Conservation (phyloP, 2,888 invertebrate species). For the Acleris emargana region DNA sequence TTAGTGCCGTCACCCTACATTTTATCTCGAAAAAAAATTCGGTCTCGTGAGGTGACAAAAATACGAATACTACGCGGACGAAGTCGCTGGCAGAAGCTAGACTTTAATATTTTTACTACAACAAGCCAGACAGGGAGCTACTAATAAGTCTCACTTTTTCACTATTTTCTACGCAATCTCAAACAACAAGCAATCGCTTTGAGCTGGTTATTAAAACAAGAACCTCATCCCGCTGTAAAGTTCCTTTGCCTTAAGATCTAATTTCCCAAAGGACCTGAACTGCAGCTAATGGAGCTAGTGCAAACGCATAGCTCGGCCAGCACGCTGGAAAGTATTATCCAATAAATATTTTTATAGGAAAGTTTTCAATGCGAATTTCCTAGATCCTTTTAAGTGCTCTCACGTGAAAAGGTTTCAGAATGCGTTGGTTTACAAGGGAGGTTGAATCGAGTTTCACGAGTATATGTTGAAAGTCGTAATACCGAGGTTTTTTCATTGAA, state of each 20-base stretch:
- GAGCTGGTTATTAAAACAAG: neutral
- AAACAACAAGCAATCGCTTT: neutral
- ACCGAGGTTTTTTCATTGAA: no score
- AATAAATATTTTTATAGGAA: neutral
- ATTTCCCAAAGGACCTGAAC: constrained; percentile 9
- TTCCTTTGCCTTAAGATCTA: constrained; percentile 1
- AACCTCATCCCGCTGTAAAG: constrained; percentile 1
- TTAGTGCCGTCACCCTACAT: no score
- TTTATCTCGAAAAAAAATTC: no score
- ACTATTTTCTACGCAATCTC: neutral
- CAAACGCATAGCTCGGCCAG: neutral
- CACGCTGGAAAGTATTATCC: constrained; percentile 2
- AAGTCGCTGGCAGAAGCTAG: no score
- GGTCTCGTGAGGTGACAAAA: no score
- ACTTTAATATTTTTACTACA: no score
- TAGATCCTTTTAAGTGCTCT: neutral
- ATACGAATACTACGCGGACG: no score
- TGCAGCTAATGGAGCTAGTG: constrained; percentile 5
- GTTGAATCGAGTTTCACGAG: neutral
- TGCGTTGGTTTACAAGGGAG: neutral
- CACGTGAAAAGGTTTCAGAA: neutral
- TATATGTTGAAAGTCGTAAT: no score
- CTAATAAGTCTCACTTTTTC: neutral
- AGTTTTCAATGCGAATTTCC: neutral
- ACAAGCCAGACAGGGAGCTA: no score